Evolutionary conservation across 2,113 vertebrate genomes (phyloP).

Genomic region (Peucedramus taeniatus): DNA sequence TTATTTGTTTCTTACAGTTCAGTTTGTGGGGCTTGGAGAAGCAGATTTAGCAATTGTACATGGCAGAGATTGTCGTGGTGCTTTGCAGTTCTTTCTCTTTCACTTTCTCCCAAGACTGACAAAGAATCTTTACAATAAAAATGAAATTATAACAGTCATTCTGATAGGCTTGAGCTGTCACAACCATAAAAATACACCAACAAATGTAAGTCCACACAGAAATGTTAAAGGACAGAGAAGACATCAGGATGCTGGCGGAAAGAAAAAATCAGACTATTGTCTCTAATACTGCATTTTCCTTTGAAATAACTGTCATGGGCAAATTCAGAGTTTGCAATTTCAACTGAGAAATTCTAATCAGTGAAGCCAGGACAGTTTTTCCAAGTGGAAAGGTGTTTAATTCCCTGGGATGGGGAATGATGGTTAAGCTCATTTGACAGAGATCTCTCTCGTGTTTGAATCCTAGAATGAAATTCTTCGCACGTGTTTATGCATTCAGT

Average conservation of each 20-base stretch:
- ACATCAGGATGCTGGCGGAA: neutral
- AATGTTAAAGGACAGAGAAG: neutral
- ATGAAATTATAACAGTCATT: neutral
- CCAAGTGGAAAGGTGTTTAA: neutral
- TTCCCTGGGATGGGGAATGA: neutral
- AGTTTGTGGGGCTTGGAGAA: neutral
- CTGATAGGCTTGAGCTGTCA: neutral
- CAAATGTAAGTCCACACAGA: neutral
- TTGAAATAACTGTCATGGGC: neutral
- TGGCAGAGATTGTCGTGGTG: neutral
- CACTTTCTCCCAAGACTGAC: neutral
- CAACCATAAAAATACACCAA: neutral
- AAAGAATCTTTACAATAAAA: neutral
- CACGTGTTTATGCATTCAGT: neutral
- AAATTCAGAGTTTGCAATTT: neutral
- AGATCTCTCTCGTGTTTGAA: neutral
- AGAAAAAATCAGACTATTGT: neutral
- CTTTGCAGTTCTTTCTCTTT: neutral
- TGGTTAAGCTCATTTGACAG: neutral
- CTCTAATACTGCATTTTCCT: neutral
- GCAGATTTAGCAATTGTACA: neutral
- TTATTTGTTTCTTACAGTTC: neutral
- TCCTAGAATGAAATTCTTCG: neutral
- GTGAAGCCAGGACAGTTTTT: neutral
- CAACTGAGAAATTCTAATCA: neutral